Evolutionary conservation across 1,140 invertebrate genomes (phyloP).

Genomic region (Latrodectus geometricus): DNA sequence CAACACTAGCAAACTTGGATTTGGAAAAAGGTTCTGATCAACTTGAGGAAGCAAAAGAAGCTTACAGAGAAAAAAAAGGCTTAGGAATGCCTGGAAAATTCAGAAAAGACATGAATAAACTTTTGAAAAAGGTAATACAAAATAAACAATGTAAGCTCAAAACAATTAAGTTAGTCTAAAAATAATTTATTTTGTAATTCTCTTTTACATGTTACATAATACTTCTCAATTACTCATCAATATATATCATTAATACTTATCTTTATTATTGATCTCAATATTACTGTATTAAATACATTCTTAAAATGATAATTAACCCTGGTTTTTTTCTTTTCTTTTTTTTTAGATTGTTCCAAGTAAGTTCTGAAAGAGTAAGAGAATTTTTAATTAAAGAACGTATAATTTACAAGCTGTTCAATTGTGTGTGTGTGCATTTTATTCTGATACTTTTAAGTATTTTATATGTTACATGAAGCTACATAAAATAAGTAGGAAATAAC

Average conservation of each 20-base stretch:
- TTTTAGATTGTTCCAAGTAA: neutral
- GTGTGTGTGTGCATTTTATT: too few species aligned
- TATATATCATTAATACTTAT: too few species aligned
- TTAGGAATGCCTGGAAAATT: constrained; percentile 48
- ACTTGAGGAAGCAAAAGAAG: constrained; percentile 19
- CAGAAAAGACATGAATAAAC: constrained; percentile 17
- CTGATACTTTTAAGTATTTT: too few species aligned
- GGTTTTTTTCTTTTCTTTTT: neutral
- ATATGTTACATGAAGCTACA: too few species aligned
- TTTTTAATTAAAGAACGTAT: too few species aligned
- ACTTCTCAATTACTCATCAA: too few species aligned
- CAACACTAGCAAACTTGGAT: constrained; percentile 13
- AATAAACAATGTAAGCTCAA: neutral
- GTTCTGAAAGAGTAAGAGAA: neutral
- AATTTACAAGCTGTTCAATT: too few species aligned
- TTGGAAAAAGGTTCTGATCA: constrained; percentile 17
- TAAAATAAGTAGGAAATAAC: too few species aligned
- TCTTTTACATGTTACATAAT: neutral
- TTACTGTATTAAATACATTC: neutral
- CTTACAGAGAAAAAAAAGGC: constrained; percentile 24
- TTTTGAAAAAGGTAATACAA: constrained; percentile 10
- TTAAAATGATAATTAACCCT: neutral
- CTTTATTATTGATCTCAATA: neutral
- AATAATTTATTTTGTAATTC: neutral
- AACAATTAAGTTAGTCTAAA: neutral